Percentiles rank a stretch among this genome's conserved stretches.
phyloP scores from a whole-genome alignment of 2,888 invertebrate genomes.

The Macaria liturata region DNA sequence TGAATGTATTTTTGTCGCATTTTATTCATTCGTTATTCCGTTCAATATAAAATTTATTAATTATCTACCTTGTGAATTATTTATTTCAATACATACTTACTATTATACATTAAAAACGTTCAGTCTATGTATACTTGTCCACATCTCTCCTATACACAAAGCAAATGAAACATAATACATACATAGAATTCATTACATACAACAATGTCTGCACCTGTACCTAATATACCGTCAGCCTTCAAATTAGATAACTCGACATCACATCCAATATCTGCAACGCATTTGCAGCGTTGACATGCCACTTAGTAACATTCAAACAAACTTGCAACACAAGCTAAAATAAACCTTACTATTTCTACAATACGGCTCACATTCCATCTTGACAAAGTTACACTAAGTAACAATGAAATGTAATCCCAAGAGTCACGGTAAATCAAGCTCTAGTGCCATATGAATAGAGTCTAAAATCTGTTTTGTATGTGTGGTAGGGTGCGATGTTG shows the following conservation, averaged over 20 bases:
- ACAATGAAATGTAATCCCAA: too few species aligned
- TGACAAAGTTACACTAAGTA: background rate
- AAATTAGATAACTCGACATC: constrained; percentile 12
- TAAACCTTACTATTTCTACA: background rate
- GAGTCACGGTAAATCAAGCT: background rate
- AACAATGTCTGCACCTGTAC: too few species aligned
- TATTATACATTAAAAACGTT: too few species aligned
- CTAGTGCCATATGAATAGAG: constrained; percentile 3
- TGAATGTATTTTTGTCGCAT: too few species aligned
- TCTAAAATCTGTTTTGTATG: background rate
- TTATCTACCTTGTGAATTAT: too few species aligned
- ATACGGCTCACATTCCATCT: background rate
- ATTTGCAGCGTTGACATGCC: constrained; percentile 21
- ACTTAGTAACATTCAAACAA: constrained; percentile 14
- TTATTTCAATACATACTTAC: too few species aligned
- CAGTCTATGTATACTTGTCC: too few species aligned
- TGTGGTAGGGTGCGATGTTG: background rate
- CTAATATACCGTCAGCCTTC: background rate
- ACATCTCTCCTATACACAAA: too few species aligned
- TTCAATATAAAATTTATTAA: too few species aligned
- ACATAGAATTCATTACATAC: too few species aligned
- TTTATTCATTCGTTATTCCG: too few species aligned
- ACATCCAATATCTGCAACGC: constrained; percentile 20
- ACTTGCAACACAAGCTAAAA: background rate
- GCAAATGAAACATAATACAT: too few species aligned